phyloP scores from a whole-genome alignment of 2,888 invertebrate genomes.

The Reticulitermes lucifugus region DNA sequence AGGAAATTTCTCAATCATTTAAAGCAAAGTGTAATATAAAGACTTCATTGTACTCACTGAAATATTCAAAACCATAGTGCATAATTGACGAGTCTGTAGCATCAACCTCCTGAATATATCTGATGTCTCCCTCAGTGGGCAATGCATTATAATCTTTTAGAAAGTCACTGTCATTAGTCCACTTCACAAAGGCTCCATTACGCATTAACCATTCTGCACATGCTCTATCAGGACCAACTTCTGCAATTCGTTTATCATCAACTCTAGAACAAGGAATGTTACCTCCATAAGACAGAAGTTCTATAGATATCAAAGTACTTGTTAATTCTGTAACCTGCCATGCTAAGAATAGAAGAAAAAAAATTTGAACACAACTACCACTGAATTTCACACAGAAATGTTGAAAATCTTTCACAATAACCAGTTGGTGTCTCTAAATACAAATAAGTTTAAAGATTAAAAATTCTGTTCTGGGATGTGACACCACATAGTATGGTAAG shows the following conservation, averaged over 20 bases:
- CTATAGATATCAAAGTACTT: neutral
- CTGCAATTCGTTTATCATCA: constrained; percentile 73
- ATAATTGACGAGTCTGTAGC: constrained; percentile 85
- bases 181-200: constrained; percentile 88
- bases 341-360: neutral
- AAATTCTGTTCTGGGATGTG: no score
- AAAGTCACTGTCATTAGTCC: constrained; percentile 68
- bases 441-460: no score
- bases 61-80: constrained; percentile 85
- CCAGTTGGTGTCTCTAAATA: no score
- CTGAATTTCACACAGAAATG: no score
- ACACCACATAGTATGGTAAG: no score
- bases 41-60: constrained; percentile 67
- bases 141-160: constrained; percentile 81
- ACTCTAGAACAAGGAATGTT: constrained; percentile 63
- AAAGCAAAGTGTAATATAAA: no score
- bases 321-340: neutral
- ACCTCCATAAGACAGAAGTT: neutral
- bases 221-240: constrained; percentile 87
- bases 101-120: constrained; percentile 78
- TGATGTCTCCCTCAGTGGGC: constrained; percentile 68
- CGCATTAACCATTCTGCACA: constrained; percentile 96
- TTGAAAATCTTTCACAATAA: no score
- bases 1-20: no score
- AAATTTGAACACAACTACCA: neutral